A percentile compares a stretch with the other conserved stretches of the same genome.
phyloP scores from a whole-genome alignment of 2,113 vertebrate genomes.

The Sinosuthora webbiana region DNA sequence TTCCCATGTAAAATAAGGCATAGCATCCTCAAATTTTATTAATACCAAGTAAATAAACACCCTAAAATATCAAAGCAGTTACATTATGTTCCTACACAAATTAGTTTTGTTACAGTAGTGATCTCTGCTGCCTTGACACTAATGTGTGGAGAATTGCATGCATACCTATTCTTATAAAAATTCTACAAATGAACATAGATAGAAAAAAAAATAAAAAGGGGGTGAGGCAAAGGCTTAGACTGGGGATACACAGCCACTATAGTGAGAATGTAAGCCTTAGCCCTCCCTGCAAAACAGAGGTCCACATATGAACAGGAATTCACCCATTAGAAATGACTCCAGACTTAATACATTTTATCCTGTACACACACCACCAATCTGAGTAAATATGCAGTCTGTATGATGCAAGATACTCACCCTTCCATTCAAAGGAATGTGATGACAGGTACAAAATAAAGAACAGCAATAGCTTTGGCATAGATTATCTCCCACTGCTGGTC shows the following conservation, averaged over 20 bases:
- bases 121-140: neutral
- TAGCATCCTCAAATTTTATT: neutral
- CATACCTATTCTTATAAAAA: neutral
- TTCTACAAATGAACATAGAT: neutral
- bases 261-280: neutral
- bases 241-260: fast-evolving
- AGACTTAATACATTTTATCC: neutral
- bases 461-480: neutral
- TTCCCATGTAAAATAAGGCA: neutral
- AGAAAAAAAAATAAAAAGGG: neutral
- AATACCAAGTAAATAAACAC: neutral
- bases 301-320: neutral
- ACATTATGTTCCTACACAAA: neutral
- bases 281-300: neutral
- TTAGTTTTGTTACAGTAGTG: neutral
- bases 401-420: neutral
- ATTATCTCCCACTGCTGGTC: neutral
- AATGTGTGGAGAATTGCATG: neutral
- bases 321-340: neutral
- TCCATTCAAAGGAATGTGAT: neutral
- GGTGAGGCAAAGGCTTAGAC: neutral
- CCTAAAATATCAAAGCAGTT: neutral
- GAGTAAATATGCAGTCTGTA: neutral
- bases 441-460: slow-evolving; percentile 2
- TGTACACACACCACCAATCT: neutral